A percentile compares a stretch with the other conserved stretches of the same genome.
Evolutionary conservation across 2,888 invertebrate genomes (phyloP).

Genomic region (Boloria euphrosyne): DNA sequence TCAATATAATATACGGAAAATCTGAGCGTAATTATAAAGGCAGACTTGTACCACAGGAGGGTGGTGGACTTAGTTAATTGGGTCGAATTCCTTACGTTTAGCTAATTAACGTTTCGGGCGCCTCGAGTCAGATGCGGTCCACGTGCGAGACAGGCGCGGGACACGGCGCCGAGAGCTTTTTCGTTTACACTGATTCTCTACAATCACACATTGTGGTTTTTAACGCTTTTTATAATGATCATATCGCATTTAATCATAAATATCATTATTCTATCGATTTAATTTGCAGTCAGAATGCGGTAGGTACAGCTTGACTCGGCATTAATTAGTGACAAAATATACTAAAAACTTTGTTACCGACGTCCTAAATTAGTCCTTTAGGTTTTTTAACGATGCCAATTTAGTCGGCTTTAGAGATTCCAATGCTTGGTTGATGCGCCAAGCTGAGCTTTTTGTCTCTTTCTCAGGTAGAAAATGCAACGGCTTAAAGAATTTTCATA

Average conservation of each 20-base stretch:
- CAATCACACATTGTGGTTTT: not conserved
- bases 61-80: conserved; percentile 59
- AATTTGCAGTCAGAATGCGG: conserved; percentile 40
- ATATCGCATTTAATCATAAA: not conserved
- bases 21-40: conserved; percentile 39
- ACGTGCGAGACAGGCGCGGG: conserved; percentile 53
- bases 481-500: conserved; percentile 78
- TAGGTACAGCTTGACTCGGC: conserved; percentile 44
- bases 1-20: conserved; percentile 36
- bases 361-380: conserved; percentile 73
- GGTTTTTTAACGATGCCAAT: conserved; percentile 72
- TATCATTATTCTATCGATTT: not conserved
- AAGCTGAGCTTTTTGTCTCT: conserved; percentile 73
- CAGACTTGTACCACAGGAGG: conserved; percentile 38
- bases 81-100: conserved; percentile 68
- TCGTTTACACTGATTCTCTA: conserved; percentile 22
- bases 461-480: conserved; percentile 76
- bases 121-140: conserved; percentile 66
- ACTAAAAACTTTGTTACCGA: conserved; percentile 68
- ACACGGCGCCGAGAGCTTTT: conserved; percentile 26
- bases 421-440: conserved; percentile 68
- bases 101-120: conserved; percentile 65
- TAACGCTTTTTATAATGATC: not conserved
- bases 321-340: conserved; percentile 51
- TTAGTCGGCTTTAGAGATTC: conserved; percentile 65